Base-by-base conservation (phyloP, 35 echinoderm and acorn worm species). In the Lytechinus pictus region DNA sequence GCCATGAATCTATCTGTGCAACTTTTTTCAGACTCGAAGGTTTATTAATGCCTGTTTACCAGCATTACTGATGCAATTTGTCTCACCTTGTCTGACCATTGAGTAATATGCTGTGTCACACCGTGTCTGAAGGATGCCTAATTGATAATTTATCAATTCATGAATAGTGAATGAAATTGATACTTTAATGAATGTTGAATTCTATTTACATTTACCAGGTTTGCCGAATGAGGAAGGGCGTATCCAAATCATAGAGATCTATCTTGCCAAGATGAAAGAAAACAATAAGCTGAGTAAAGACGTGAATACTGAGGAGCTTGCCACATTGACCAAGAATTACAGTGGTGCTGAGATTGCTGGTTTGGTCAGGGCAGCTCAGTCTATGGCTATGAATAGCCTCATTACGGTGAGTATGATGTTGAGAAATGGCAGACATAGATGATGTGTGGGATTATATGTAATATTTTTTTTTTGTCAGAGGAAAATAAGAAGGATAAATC, bases 291-390 rank as follows among this genome's bases (percentile, higher is more conserved):
- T 99, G 27, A 93, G 56, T 13, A 66, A 53, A 79, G 97, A 97
- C 94, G 98, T 99, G 13, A 52, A 95, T 13, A 72, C 97, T 3
- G 87, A 94, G 6, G 97, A 99, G 52, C 92, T 99, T n/a, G 97
- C 98, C 52, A 57, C 95, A 9, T 54, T 94, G 54, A 99, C 98
- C 9, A 99, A 99, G 95, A 99, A 99, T 89, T 99, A 95, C 95
- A 99, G 98, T 88, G 98, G 98, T 52, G 98, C 98, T 92, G 98
- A 99, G 88, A 99, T 99, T 95, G 98, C 96, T 71, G 98, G 98
- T 7, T 94, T 99, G 53, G 98, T 99, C 0, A 96, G 98, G 94
- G 98, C 98, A 27, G 97, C 98, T 24, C 97, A 98, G 57, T 99
- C 98, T 53, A 97, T 97, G 94, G 98, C 98, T 24, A 99, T 99